Conservation (phyloP, 2,888 invertebrate genomes). For the Ichneumoninae sp. region DNA sequence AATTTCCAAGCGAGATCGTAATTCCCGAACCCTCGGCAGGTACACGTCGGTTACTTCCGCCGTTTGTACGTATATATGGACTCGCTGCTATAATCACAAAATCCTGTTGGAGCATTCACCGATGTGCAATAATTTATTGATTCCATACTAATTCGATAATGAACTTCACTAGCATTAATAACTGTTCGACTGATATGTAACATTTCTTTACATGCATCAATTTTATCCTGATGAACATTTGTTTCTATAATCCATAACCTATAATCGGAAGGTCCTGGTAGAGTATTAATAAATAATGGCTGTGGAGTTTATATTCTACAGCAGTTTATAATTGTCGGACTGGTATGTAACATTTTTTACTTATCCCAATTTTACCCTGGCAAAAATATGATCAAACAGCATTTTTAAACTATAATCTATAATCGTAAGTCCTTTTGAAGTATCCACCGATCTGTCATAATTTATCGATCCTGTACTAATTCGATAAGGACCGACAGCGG, state of each 20-base stretch:
- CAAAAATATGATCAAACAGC: no score
- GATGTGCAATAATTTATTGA: conserved; percentile 24
- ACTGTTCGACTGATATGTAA: not conserved
- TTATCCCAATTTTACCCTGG: no score
- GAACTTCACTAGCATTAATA: not conserved
- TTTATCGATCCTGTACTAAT: conserved; percentile 12
- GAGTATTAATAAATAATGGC: no score
- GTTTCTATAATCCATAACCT: no score
- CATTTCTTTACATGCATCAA: not conserved
- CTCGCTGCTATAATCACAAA: conserved; percentile 16
- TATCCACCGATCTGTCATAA: conserved; percentile 15
- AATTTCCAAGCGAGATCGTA: conserved; percentile 74
- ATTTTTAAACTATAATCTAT: not conserved
- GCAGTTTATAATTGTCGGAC: no score
- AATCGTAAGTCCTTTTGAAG: not conserved
- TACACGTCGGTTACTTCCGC: conserved; percentile 67
- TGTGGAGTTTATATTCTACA: no score
- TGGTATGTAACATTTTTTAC: no score
- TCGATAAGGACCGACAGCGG: no score
- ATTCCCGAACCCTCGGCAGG: conserved; percentile 65
- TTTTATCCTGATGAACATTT: not conserved
- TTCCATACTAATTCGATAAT: conserved; percentile 12
- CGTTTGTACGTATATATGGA: conserved; percentile 22
- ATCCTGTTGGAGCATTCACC: conserved; percentile 28
- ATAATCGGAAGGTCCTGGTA: no score